Evolutionary conservation across 2,888 invertebrate species (phyloP), one percentile per base, ranked within the genome.

Genomic region (Andrena trimmerana): DNA sequence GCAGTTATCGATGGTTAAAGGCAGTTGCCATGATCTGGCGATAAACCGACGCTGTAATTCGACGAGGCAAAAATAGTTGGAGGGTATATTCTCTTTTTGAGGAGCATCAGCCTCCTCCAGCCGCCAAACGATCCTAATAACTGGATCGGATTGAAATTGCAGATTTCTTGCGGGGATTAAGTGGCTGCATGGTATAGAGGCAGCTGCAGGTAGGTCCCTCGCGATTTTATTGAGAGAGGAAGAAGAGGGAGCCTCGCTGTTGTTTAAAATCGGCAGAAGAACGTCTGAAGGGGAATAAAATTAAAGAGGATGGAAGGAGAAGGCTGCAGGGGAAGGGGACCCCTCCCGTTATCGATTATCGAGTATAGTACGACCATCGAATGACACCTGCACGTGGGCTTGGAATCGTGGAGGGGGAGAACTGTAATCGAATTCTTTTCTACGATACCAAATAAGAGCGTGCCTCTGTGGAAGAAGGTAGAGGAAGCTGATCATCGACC

Each of bases 281-380:
- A 33, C 20, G 20, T 36, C 20, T 8, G 20, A 20, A 10, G 2
- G 60, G 20, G 29, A 62, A 62, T 62, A 2, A 33, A 60, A 60
- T 62, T 62, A 10, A 16, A n/a, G 33, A 10, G 33, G 33, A 62
- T 33, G 33, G 20, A 36, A 62, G 16, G n/a, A 4, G 29, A 1
- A 16, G 31, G n/a, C 60, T 33, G 31, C 33, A 33, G 2, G n/a
- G 62, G 10, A 20, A 36, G 20, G 20, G 10, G 7, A 33, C 33
- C 24, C 8, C 36, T 36, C 29, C 33, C 33, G 62, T 62, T 62
- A 62, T 62, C 33, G 62, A 62, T 62, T 62, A 62, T 62, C 62
- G 62, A 62, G 10, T 20, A 7, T 8, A 33, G 62, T 62, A 36
- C 20, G 2, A 7, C 7, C 62, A 10, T 3, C 60, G 16, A 60